Conservation (phyloP, 2,888 invertebrate genomes). For the Apotomis betuletana region DNA sequence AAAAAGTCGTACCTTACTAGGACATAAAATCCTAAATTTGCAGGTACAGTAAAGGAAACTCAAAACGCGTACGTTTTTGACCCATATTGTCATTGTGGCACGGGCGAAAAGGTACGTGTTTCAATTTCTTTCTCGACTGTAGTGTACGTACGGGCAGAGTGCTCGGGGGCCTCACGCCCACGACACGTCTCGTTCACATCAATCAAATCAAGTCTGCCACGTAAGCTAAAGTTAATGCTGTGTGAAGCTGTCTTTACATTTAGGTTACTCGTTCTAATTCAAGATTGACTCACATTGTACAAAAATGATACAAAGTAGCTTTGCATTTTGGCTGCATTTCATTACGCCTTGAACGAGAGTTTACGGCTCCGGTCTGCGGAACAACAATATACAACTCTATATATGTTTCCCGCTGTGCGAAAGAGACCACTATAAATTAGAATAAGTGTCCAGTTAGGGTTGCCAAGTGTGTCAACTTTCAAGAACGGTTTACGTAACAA, state of each 20-base stretch:
- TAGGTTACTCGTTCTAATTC: not conserved
- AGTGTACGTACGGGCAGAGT: too few species aligned
- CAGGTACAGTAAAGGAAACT: too few species aligned
- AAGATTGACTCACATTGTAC: not conserved
- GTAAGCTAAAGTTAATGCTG: not conserved
- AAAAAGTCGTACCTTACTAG: too few species aligned
- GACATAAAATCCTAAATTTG: too few species aligned
- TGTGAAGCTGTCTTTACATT: not conserved
- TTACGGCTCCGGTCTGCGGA: slow-evolving; percentile 20
- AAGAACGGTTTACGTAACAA: not conserved
- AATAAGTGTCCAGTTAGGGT: slow-evolving; percentile 36
- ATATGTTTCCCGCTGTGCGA: slow-evolving; percentile 34
- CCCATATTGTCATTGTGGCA: too few species aligned
- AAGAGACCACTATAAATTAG: slow-evolving; percentile 42
- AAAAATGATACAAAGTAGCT: slow-evolving; percentile 13
- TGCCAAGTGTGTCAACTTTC: slow-evolving; percentile 36
- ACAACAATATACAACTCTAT: slow-evolving; percentile 36
- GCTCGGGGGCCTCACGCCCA: too few species aligned
- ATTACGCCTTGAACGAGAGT: slow-evolving; percentile 16
- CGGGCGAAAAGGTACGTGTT: too few species aligned
- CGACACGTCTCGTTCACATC: too few species aligned
- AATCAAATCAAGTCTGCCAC: too few species aligned
- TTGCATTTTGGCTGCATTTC: slow-evolving; percentile 32
- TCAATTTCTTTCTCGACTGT: too few species aligned
- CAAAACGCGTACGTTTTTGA: too few species aligned